Base-by-base conservation (phyloP, 2,797 vertebrate genomes). In the Chloroceryle amazona region DNA sequence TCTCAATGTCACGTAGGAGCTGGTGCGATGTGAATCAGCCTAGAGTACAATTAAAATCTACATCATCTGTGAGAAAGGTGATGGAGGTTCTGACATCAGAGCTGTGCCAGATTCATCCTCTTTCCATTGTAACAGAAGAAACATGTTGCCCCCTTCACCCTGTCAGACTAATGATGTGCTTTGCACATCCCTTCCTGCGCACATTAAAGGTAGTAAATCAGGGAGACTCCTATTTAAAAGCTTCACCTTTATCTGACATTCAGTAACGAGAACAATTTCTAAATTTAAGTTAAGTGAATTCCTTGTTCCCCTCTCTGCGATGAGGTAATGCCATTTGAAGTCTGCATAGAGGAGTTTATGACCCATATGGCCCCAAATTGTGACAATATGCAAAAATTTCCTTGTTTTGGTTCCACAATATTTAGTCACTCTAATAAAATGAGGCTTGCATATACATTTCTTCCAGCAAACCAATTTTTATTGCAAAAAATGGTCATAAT, bases 1-100 rank as follows among this genome's bases (percentile, higher is more conserved):
- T 99, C 98, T 98, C 98, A 98, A 97, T 98, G 98, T 98, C 98
- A 98, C 98, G 96, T 98, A 98, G 98, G 98, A 98, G 97, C 97
- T 98, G 97, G 94, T 95, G 98, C 89, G 92, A 97, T 88, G 96
- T 96, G 97, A 97, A 97, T 97, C 97, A 96, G 96, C 96, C 96
- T 76, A 0, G 83, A 97, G 91, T 98, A 98, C 98, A 98, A 98
- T 99, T 98, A 98, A 98, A 98, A 98, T 98, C 97, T 97, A 97
- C 98, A 98, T 98, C 97, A 98, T 98, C 98, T 98, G 95, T 96
- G 97, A 98, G 97, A 97, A 98, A 98, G 96, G 96, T 96, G 98
- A 98, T 98, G 94, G 97, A 97, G 97, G 96, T 98, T 95, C 98
- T 98, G 98, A 98, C 98, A 98, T 98, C 97, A 98, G 98, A 98